Evolutionary conservation across 2,797 vertebrate species (phyloP).

Genomic region (Streptopelia turtur): DNA sequence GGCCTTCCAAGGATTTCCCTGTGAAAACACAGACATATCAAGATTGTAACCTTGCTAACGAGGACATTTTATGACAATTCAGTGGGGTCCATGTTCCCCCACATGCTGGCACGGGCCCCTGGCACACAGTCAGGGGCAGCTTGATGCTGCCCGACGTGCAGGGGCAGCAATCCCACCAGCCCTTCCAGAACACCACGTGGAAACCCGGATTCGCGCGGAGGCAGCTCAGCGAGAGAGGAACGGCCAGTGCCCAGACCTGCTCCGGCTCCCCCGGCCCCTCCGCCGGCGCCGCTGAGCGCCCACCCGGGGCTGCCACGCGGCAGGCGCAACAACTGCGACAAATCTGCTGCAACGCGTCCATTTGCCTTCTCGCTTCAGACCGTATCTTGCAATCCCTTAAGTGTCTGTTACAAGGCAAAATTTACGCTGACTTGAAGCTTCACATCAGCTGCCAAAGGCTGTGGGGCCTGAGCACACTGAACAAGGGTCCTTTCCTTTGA

Average conservation of each 20-base stretch:
- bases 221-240: neutral
- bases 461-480: neutral
- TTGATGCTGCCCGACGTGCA: fast-evolving
- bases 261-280: no score
- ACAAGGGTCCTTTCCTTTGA: neutral
- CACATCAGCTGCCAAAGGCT: neutral
- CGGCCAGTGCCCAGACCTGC: no score
- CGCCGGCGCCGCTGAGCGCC: no score
- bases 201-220: neutral
- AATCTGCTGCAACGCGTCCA: neutral
- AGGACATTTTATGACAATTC: neutral
- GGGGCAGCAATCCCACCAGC: neutral
- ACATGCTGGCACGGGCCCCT: neutral
- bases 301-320: neutral
- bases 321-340: neutral
- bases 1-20: neutral
- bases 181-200: neutral
- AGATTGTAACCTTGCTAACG: neutral
- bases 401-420: neutral
- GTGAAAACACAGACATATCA: neutral
- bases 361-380: neutral
- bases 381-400: neutral
- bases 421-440: fast-evolving
- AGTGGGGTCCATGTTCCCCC: fast-evolving
- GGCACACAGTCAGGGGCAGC: no score